phyloP scores from a whole-genome alignment of 2,888 invertebrate genomes.

The Syrphus vitripennis region DNA sequence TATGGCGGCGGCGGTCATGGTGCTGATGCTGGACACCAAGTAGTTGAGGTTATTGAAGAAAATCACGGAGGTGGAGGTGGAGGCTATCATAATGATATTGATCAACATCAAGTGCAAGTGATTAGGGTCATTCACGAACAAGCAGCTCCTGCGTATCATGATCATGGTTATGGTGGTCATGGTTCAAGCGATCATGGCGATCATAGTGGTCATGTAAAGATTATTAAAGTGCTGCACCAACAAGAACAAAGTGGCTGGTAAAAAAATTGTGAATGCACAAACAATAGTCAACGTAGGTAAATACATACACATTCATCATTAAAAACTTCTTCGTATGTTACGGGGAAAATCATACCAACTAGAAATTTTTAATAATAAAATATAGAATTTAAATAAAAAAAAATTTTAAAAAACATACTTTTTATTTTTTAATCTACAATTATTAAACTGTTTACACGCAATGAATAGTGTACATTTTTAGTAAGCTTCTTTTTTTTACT shows the following conservation, averaged over 20 bases:
- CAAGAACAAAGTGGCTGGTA: conserved; percentile 25
- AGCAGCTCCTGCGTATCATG: neutral
- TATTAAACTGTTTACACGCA: too few relatives aligned
- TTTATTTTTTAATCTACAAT: too few relatives aligned
- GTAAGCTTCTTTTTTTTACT: too few relatives aligned
- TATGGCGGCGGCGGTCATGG: neutral
- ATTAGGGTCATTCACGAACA: conserved; percentile 14
- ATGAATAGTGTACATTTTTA: too few relatives aligned
- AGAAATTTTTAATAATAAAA: neutral
- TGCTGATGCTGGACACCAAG: neutral
- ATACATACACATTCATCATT: neutral
- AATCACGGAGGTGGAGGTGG: neutral
- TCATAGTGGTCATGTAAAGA: neutral
- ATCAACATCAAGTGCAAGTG: neutral
- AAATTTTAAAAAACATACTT: too few relatives aligned
- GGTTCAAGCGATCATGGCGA: too few relatives aligned
- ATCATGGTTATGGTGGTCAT: neutral
- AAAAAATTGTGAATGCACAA: neutral
- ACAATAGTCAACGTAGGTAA: neutral
- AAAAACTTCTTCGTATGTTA: conserved; percentile 20
- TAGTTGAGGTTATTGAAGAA: conserved; percentile 39
- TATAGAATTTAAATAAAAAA: neutral
- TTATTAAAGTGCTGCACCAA: conserved; percentile 38
- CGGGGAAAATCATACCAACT: neutral
- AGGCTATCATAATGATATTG: neutral